Percentiles rank a stretch among this genome's conserved stretches.
phyloP scores from a whole-genome alignment of 2,113 vertebrate genomes.

The Hirundichthys speculiger region DNA sequence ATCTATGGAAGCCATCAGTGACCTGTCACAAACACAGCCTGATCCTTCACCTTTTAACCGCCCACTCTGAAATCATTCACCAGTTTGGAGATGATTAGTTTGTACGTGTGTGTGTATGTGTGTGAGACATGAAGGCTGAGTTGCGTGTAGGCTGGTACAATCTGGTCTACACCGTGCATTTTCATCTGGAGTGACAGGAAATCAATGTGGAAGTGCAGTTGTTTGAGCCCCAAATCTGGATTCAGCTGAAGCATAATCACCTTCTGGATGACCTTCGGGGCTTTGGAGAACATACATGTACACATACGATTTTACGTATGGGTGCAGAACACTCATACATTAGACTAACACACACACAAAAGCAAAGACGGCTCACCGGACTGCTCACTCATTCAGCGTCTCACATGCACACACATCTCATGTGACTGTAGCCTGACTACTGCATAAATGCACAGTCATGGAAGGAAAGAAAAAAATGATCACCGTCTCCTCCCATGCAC shows the following conservation, averaged over 20 bases:
- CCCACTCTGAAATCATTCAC: slow-evolving; percentile 52
- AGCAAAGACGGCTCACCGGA: not conserved
- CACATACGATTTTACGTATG: not conserved
- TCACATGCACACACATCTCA: too few species aligned
- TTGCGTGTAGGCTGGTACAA: slow-evolving; percentile 29
- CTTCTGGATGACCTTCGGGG: slow-evolving; percentile 65
- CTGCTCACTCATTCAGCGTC: too few species aligned
- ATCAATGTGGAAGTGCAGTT: slow-evolving; percentile 70
- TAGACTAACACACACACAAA: not conserved
- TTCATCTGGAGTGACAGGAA: slow-evolving; percentile 70
- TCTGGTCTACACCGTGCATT: slow-evolving; percentile 68
- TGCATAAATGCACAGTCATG: too few species aligned
- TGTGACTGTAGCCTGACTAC: too few species aligned
- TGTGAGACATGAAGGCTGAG: too few species aligned
- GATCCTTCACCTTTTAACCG: slow-evolving; percentile 49
- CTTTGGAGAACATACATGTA: slow-evolving; percentile 22
- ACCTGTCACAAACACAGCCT: slow-evolving; percentile 55
- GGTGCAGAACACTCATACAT: slow-evolving; percentile 1
- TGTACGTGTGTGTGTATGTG: slow-evolving; percentile 20
- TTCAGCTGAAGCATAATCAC: slow-evolving; percentile 61
- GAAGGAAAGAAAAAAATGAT: too few species aligned
- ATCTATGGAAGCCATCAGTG: slow-evolving; percentile 51
- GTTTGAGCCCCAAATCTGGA: slow-evolving; percentile 57
- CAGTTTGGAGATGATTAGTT: slow-evolving; percentile 33
- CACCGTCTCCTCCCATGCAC: too few species aligned